Base-by-base conservation (phyloP, 2,113 vertebrate species). In the Gallinago paraguaiae region DNA sequence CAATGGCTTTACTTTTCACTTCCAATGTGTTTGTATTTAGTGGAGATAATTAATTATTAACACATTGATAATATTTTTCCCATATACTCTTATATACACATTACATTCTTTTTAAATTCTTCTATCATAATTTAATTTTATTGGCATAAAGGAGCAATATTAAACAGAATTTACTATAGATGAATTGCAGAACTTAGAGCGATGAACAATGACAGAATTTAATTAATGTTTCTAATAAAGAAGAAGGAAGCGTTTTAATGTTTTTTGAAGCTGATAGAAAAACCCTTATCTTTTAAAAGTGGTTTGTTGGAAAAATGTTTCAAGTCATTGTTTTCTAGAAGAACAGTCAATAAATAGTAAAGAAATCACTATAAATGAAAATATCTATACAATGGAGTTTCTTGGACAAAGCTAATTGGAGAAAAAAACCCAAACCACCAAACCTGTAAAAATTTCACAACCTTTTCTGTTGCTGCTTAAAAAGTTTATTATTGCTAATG, bases 41-140 rank as follows among this genome's bases (percentile, higher is more conserved):
- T 85, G 9, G 41, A 7, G 1, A 7, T 68, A 12, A 16, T 63
- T 63, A 25, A 13, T 82, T 63, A 72, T 48, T 78, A 84, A 17
- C 4, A 46, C 11, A 4, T 37, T 56, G 61, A 50, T 43, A 81
- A 28, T 76, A 51, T 68, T 82, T 91, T 79, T 6, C 20, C 9
- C 1, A 2, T 64, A 41, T 41, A 51, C 4, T 3, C 7, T 59
- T 50, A 45, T 13, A 56, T 75, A 57, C 3, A 0, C 13, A 50
- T 93, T 65, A 2, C 1, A 1, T 59, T 2, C 9, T 61, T 35
- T 45, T 69, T 65, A 86, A 90, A 60, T 69, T 72, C 31, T 68
- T 83, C 25, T 86, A 8, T 54, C 16, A 13, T 59, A 37, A 43
- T 92, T 61, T 53, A 61, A 57, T 56, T 41, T 70, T 65, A 46